A percentile compares a stretch with the other conserved stretches of the same genome.
phyloP scores from a whole-genome alignment of 2,888 invertebrate genomes.

The Epinotia ramella region DNA sequence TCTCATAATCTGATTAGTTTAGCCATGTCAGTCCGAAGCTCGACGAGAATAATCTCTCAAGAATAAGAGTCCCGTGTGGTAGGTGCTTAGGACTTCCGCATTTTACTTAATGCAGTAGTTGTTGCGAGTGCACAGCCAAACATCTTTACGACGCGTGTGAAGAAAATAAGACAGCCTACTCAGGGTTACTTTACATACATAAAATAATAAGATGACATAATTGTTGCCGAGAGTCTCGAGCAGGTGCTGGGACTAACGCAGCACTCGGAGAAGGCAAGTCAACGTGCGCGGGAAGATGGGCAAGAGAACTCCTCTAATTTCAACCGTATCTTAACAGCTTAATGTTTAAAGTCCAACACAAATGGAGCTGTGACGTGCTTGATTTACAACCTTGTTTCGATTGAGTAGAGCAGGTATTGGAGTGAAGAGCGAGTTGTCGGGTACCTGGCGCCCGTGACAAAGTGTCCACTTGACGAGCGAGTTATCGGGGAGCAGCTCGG shows the following conservation, averaged over 20 bases:
- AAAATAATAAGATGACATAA: not conserved
- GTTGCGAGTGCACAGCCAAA: too few relatives aligned
- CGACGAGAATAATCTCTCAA: too few relatives aligned
- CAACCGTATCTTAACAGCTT: not conserved
- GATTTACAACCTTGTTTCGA: not conserved
- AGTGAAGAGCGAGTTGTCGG: not conserved
- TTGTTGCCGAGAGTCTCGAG: not conserved
- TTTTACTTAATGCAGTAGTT: too few relatives aligned
- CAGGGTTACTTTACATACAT: not conserved
- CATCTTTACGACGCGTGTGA: too few relatives aligned
- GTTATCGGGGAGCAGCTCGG: not conserved
- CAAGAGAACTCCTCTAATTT: not conserved
- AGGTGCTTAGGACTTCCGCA: too few relatives aligned
- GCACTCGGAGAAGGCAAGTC: not conserved
- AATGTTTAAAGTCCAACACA: not conserved
- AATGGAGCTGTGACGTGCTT: not conserved
- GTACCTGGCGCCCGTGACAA: not conserved
- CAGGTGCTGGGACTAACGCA: not conserved
- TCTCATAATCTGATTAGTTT: too few relatives aligned
- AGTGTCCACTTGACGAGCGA: conserved; percentile 4
- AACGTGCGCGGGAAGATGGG: not conserved
- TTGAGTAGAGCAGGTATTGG: not conserved
- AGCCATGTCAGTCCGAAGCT: too few relatives aligned
- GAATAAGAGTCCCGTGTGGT: too few relatives aligned
- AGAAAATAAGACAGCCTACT: not conserved